phyloP scores from a whole-genome alignment of 2,797 vertebrate species.

The Rallus crepitans region DNA sequence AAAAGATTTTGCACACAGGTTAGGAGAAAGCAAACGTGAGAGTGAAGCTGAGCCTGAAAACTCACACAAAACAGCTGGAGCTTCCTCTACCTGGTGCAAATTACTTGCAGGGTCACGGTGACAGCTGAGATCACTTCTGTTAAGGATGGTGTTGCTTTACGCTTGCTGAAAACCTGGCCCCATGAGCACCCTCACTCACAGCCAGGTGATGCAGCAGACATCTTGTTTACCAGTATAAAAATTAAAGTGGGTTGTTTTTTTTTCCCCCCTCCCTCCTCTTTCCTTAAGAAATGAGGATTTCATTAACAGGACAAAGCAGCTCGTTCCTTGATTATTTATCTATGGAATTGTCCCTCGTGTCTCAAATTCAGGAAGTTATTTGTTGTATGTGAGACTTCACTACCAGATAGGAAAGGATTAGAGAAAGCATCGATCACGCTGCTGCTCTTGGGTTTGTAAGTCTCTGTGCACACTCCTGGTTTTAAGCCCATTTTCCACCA shows the following conservation, averaged over 20 bases:
- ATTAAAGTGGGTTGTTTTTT: neutral
- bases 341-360: neutral
- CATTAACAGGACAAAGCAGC: slow-evolving; percentile 5
- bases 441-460: neutral
- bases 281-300: neutral
- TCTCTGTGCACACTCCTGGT: neutral
- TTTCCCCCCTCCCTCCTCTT: neutral
- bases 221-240: neutral
- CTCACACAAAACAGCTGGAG: neutral
- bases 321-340: neutral
- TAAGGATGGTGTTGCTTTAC: neutral
- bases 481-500: neutral
- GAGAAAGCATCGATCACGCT: neutral
- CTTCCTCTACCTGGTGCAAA: neutral
- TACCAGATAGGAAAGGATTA: neutral
- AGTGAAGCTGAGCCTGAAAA: neutral
- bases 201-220: neutral
- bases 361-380: neutral
- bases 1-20: slow-evolving; percentile 44
- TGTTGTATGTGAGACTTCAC: neutral
- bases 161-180: neutral
- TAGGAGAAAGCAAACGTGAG: slow-evolving; percentile 35
- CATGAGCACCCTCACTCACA: slow-evolving; percentile 4
- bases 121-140: neutral
- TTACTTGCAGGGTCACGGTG: too few relatives aligned